A percentile compares a stretch with the other conserved stretches of the same genome.
Conservation (phyloP, 2,797 vertebrate species). For the Xenentodon cancila region DNA sequence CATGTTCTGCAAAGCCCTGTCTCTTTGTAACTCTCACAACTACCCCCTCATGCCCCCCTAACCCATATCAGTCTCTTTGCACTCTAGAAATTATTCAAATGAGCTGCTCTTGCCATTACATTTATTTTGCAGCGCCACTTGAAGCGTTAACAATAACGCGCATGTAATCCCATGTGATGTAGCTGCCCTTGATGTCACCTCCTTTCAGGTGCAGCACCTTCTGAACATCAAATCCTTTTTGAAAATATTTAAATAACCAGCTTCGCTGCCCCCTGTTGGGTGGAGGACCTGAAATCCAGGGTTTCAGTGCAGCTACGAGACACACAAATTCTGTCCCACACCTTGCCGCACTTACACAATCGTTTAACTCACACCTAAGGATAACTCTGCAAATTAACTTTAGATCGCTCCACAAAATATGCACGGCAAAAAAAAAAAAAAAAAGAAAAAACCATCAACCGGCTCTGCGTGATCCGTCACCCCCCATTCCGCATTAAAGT, state of each 20-base stretch:
- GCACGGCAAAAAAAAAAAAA: conserved; percentile 35
- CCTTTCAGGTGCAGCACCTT: conserved; percentile 70
- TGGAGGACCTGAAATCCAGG: conserved; percentile 27
- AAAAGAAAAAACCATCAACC: conserved; percentile 57
- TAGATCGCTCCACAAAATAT: conserved; percentile 53
- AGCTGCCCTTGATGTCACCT: conserved; percentile 39
- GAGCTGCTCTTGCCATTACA: conserved; percentile 42
- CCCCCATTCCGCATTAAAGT: conserved; percentile 60
- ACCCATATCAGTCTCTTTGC: conserved; percentile 52
- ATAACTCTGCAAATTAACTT: conserved; percentile 43
- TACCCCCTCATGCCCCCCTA: conserved; percentile 37
- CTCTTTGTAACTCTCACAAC: conserved; percentile 47
- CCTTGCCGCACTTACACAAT: conserved; percentile 51
- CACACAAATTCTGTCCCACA: conserved; percentile 45
- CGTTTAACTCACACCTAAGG: conserved; percentile 58
- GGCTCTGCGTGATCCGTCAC: conserved; percentile 53
- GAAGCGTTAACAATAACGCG: conserved; percentile 64
- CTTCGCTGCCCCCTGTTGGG: conserved; percentile 45
- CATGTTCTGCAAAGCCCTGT: conserved; percentile 52
- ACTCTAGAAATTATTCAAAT: conserved; percentile 78
- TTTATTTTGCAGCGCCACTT: conserved; percentile 75
- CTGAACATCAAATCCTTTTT: conserved; percentile 68
- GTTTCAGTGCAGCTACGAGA: conserved; percentile 45
- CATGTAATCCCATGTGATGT: conserved; percentile 73
- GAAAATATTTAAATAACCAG: conserved; percentile 69